A percentile compares a stretch with the other conserved stretches of the same genome.
These are phyloP conservation scores for Sterna hirundo DNA, from an alignment of 2,113 vertebrate species.

Conservation along the genomic window DNA sequence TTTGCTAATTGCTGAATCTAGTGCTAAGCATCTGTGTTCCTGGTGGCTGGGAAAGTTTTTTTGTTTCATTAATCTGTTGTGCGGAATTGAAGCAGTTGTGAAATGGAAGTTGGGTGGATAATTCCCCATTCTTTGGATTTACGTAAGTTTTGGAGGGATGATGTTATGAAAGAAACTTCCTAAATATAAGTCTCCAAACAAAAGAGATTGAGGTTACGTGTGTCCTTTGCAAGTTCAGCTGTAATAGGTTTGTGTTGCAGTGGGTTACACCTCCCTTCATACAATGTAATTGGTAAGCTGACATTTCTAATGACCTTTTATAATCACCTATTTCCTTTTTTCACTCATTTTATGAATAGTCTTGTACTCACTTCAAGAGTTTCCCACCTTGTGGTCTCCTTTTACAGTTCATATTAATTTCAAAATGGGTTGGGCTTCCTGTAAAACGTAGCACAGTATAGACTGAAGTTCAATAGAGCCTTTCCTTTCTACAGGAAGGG, in stretches of 20 bases:
- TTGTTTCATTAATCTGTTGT: not conserved
- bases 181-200: conserved; percentile 15
- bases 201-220: conserved; percentile 41
- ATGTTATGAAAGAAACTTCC: conserved; percentile 37
- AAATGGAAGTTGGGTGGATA: not conserved
- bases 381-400: conserved; percentile 50
- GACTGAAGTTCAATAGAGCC: conserved; percentile 55
- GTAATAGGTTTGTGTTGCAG: conserved; percentile 45
- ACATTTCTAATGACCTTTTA: conserved; percentile 70
- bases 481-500: conserved; percentile 67
- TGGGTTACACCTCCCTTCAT: conserved; percentile 40
- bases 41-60: not conserved
- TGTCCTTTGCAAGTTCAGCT: conserved; percentile 22
- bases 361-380: conserved; percentile 1
- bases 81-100: not conserved
- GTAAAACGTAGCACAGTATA: conserved; percentile 42
- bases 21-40: not conserved
- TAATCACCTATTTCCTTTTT: conserved; percentile 61
- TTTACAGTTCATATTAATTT: conserved; percentile 49
- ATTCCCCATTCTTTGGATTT: not conserved
- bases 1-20: not conserved
- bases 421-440: conserved; percentile 50
- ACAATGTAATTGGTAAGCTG: conserved; percentile 52
- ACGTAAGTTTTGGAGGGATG: not conserved
- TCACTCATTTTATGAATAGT: conserved; percentile 58